Conservation (phyloP, 2,113 vertebrate genomes). For the Stigmatopora nigra region DNA sequence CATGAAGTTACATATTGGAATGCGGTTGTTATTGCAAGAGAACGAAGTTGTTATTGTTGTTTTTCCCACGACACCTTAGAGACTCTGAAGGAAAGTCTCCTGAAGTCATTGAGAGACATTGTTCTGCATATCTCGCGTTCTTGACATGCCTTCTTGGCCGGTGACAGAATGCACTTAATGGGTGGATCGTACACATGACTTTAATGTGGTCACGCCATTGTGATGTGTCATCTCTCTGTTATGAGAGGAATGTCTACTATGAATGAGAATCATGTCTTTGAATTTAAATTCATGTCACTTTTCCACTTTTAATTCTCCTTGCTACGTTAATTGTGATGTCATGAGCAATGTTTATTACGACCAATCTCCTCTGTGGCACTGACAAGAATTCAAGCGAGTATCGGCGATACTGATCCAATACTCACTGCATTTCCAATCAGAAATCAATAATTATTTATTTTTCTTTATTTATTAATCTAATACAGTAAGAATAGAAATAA, state of each 20-base stretch:
- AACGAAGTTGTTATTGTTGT: too few relatives aligned
- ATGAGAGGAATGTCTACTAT: constrained; percentile 35
- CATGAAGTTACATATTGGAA: too few relatives aligned
- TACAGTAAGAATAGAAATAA: too few relatives aligned
- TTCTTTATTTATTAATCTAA: too few relatives aligned
- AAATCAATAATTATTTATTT: too few relatives aligned
- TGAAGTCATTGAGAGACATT: background rate
- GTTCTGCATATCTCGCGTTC: constrained; percentile 1
- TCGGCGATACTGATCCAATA: background rate
- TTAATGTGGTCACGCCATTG: background rate
- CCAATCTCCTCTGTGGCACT: background rate
- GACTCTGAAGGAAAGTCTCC: background rate
- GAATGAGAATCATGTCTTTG: constrained; percentile 12
- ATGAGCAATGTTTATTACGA: background rate
- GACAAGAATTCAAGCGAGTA: background rate
- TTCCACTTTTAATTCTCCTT: background rate
- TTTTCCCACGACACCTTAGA: too few relatives aligned
- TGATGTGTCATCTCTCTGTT: constrained; percentile 25
- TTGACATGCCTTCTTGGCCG: background rate
- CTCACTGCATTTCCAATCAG: too few relatives aligned
- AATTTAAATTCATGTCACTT: constrained; percentile 15
- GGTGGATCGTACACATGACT: constrained; percentile 7
- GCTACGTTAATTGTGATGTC: background rate
- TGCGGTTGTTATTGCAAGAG: too few relatives aligned
- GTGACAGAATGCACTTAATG: constrained; percentile 4